Base-by-base conservation (phyloP, 2,888 invertebrate genomes). In the Sturmia bella region DNA sequence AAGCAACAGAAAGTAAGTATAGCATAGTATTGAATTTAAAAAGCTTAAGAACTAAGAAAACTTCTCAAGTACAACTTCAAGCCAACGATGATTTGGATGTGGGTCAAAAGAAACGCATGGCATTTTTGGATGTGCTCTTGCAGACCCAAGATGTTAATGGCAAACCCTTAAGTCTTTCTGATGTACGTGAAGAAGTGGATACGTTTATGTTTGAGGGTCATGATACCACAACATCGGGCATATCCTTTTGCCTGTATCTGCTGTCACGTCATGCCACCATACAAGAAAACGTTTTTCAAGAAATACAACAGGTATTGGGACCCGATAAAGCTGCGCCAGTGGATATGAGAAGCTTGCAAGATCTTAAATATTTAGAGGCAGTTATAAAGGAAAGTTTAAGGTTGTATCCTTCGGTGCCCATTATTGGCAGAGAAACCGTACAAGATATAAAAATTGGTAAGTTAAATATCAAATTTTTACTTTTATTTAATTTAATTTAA, bases 111-210 rank as follows among this genome's bases (percentile, higher is more conserved):
- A 94, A 93, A 85, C 93, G 93, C 85, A 91, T 93, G 85, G 94
- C 94, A 0, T 93, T 95, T 85, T 89, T 95, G 85, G 95, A 95
- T 91, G 89, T 94, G 37, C 88, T 95, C 5, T 87, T 95, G 11
- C 91, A 94, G 70, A 90, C 93, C 1, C 32, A 32, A 1, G 93
- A 92, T 79, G 90, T 92, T 1, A 93, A 93, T 1, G 88, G 92
- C 41, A 57, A 73, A 19, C 92, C 91, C 3, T 89, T 95, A 56
- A 91, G 92, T 5, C 92, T 93, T 61, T 89, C 92, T 15, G 92
- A 93, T 69, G 92, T 95, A 7, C 91, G 94, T 66, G 93, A 94
- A 87, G 94, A 95, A 91, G 94, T 95, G 0, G 93, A 94, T 83
- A 95, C 95, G 0, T 94, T 95, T 27, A 87, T 88, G 86, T 87